These are phyloP conservation scores for Latheticus oryzae DNA, from an alignment of 2,888 invertebrate genomes.

Conservation along the genomic window DNA sequence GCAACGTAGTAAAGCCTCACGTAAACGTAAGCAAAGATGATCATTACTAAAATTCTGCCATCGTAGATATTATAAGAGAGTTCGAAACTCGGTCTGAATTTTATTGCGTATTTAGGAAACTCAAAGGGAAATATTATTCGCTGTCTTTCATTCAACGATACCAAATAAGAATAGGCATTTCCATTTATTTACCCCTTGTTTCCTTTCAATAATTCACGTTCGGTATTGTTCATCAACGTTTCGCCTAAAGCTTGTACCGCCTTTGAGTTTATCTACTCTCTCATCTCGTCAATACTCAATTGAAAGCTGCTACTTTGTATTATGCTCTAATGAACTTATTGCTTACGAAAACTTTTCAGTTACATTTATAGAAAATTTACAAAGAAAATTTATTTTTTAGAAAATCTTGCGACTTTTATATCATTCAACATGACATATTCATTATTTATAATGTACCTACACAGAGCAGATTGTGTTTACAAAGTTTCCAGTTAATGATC, in stretches of 20 bases:
- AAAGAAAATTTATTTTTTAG: too few species aligned
- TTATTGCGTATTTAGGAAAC: slow-evolving; percentile 23
- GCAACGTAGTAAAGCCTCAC: slow-evolving; percentile 24
- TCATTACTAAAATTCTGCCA: slow-evolving; percentile 29
- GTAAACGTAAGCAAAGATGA: slow-evolving; percentile 32
- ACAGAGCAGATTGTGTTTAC: too few species aligned
- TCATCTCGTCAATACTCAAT: background rate
- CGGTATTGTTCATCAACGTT: slow-evolving; percentile 26
- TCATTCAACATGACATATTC: background rate
- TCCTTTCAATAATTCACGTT: slow-evolving; percentile 27
- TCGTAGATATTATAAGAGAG: slow-evolving; percentile 9
- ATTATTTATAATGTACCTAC: too few species aligned
- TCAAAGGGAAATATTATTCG: slow-evolving; percentile 16
- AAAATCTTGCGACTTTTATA: background rate
- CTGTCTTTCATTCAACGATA: slow-evolving; percentile 5
- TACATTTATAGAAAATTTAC: too few species aligned
- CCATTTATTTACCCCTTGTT: slow-evolving; percentile 24
- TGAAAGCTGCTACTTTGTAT: slow-evolving; percentile 13
- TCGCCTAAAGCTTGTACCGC: slow-evolving; percentile 3
- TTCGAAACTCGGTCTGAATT: slow-evolving; percentile 17
- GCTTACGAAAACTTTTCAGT: slow-evolving; percentile 1
- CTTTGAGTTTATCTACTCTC: background rate
- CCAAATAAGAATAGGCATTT: slow-evolving; percentile 26
- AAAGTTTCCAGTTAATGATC: too few species aligned
- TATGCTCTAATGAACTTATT: slow-evolving; percentile 16